Percentiles rank a stretch among this genome's conserved stretches.
Evolutionary conservation across 2,888 invertebrate species (phyloP).

Genomic region (Geophilus truncorum): DNA sequence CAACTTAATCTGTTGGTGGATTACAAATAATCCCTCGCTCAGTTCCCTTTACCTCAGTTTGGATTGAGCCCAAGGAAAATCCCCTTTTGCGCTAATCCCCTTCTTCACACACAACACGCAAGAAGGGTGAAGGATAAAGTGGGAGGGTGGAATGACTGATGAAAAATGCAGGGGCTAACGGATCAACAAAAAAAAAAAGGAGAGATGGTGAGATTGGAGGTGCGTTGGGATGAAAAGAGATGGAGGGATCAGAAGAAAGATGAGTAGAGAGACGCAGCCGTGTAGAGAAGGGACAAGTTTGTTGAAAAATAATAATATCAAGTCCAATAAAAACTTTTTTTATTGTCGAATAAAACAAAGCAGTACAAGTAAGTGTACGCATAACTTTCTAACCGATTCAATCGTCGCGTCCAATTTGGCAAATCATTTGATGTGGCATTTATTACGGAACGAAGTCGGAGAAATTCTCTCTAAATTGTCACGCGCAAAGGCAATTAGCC

Average conservation of each 20-base stretch:
- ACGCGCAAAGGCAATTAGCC: constrained; percentile 32
- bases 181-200: constrained; percentile 37
- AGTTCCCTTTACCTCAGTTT: not conserved
- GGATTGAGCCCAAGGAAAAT: constrained; percentile 16
- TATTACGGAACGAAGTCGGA: not conserved
- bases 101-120: constrained; percentile 19
- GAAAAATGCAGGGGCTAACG: constrained; percentile 38
- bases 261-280: constrained; percentile 32
- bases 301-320: constrained; percentile 34
- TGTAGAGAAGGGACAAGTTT: constrained; percentile 30
- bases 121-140: constrained; percentile 29
- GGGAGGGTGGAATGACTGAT: constrained; percentile 37
- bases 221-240: constrained; percentile 35
- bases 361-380: not conserved
- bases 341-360: not conserved
- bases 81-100: constrained; percentile 14
- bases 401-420: not conserved
- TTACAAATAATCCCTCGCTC: constrained; percentile 13
- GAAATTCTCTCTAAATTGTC: constrained; percentile 29
- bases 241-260: constrained; percentile 38
- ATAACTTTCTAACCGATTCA: not conserved
- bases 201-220: constrained; percentile 36
- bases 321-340: not conserved
- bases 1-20: constrained; percentile 11
- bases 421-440: not conserved